A percentile compares a stretch with the other conserved stretches of the same genome.
Evolutionary conservation across 2,113 vertebrate species (phyloP).

Genomic region (Pedetes capensis): DNA sequence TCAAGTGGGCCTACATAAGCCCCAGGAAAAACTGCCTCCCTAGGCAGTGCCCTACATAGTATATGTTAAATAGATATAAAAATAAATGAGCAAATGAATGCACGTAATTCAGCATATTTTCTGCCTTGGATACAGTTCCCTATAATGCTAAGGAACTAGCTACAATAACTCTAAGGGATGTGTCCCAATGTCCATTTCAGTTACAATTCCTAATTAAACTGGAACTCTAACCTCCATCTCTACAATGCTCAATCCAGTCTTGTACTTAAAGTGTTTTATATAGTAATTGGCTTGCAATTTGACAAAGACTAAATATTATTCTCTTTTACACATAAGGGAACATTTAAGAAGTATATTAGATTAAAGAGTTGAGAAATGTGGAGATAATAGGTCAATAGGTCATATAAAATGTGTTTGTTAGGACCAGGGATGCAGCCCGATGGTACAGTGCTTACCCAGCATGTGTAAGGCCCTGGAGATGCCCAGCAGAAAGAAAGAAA

Average conservation of each 20-base stretch:
- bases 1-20: no score
- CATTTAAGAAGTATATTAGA: neutral
- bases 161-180: neutral
- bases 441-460: no score
- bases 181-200: neutral
- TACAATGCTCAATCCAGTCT: neutral
- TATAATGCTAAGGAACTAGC: neutral
- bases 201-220: neutral
- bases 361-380: conserved; percentile 10
- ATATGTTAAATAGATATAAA: neutral
- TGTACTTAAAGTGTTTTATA: neutral
- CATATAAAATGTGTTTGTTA: no score
- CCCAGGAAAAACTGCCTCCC: no score
- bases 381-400: neutral
- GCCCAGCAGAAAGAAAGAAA: no score
- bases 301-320: neutral
- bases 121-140: neutral
- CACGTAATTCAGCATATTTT: neutral
- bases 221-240: neutral
- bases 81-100: neutral
- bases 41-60: no score
- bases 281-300: neutral
- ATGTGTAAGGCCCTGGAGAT: no score
- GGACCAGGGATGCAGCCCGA: no score
- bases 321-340: neutral